Base-by-base conservation (phyloP, 2,113 vertebrate species). In the Natator depressus region DNA sequence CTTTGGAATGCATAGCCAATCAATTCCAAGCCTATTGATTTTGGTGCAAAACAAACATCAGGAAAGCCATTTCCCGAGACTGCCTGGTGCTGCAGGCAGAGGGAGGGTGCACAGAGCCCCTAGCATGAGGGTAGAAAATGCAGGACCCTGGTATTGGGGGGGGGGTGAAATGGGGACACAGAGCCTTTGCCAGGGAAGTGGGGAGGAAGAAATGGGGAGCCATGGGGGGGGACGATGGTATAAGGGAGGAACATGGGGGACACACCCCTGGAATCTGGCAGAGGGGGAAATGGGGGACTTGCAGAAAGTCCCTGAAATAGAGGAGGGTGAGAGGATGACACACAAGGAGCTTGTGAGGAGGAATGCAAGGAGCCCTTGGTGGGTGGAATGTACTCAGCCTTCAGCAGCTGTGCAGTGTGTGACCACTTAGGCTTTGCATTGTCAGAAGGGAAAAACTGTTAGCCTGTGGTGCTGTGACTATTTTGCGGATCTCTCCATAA, bases 321-420 rank as follows among this genome's bases (percentile, higher is more conserved):
- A 14, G 29, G 1, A 47, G 6, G 3, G 29, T 0, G 0, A 19
- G 1, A 1, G 25, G 20, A 69, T 69, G 16, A 17, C 65, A 38
- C 19, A 72, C 65, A 72, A 72, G n/a, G 65, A 38, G 65, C 8
- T 72, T 72, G 65, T 38, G 17, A 92, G 78, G 54, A 31, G 9
- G 51, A 47, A 62, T 2, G 47, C 81, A 85, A 27, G n/a, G 55
- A 85, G 53, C 25, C 49, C 25, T 75, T 46, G 25, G n/a, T 20
- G 35, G 9, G 65, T 38, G n/a, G n/a, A 72, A 72, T 38, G 65
- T n/a, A 72, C 65, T 72, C 65, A 38, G n/a, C 6, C n/a, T 38
- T 72, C 14, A n/a, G 65, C 17, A 69, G 35, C 65, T 72, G 17
- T 20, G n/a, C 22, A 20, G n/a, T 10, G 17, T n/a, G 17, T 69